phyloP scores from a whole-genome alignment of 92 coral and sea anemone species.

The Porites lobata region DNA sequence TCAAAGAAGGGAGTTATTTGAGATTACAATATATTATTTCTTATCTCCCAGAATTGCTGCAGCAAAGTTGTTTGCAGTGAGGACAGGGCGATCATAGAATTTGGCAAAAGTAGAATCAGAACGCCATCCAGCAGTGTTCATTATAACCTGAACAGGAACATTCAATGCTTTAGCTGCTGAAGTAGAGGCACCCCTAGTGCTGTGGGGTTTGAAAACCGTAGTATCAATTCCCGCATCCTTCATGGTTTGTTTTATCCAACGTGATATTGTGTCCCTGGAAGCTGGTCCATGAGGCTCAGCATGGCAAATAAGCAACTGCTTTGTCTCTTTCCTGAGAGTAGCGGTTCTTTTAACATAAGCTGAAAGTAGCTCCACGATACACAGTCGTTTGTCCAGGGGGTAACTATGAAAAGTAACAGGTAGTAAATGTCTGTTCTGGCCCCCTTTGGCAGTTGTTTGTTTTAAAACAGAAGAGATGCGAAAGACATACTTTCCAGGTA shows the following conservation, averaged over 20 bases:
- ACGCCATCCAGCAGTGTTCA: no score
- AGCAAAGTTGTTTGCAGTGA: no score
- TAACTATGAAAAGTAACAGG: constrained; percentile 51
- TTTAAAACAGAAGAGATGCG: constrained; percentile 46
- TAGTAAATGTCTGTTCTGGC: constrained; percentile 45
- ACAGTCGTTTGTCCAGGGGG: constrained; percentile 50
- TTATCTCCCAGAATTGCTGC: no score
- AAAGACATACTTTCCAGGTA: constrained; percentile 49
- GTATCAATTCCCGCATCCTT: no score
- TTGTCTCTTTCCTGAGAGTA: constrained; percentile 50
- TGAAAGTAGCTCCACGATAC: constrained; percentile 34
- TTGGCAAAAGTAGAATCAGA: no score
- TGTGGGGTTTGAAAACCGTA: no score
- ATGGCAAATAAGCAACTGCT: constrained; percentile 75
- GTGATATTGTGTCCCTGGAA: constrained; percentile 61
- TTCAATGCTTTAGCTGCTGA: no score
- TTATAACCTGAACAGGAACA: no score
- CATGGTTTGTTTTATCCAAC: constrained; percentile 61
- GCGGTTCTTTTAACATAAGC: constrained; percentile 67
- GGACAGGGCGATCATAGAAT: no score
- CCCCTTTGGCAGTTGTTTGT: constrained; percentile 24
- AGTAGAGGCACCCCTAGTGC: no score
- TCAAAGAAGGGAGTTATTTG: no score
- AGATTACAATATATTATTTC: no score
- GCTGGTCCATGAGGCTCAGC: constrained; percentile 76